Evolutionary conservation across 2,113 vertebrate genomes (phyloP).

Genomic region (Perccottus glenii): DNA sequence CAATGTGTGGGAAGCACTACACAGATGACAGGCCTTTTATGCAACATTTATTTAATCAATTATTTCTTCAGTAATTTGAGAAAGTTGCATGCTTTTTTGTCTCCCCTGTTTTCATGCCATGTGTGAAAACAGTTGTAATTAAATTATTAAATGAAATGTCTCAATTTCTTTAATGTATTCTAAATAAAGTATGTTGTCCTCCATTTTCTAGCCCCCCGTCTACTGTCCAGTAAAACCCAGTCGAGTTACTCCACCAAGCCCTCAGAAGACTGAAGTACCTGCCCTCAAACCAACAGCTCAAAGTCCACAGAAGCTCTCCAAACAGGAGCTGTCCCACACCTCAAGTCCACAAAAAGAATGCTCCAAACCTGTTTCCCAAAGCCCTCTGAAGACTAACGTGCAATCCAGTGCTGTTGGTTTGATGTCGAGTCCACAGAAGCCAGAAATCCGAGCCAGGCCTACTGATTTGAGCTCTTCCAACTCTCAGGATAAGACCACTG

Average conservation of each 20-base stretch:
- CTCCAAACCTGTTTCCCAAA: constrained; percentile 24
- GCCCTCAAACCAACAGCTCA: background rate
- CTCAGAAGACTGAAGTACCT: constrained; percentile 21
- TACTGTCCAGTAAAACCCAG: constrained; percentile 56
- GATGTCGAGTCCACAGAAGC: constrained; percentile 63
- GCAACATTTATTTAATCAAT: no score
- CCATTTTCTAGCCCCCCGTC: constrained; percentile 23
- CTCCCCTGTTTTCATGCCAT: no score
- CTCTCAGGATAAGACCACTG: constrained; percentile 69
- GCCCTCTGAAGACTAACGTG: constrained; percentile 36
- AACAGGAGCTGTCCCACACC: background rate
- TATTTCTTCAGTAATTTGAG: no score
- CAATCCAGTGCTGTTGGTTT: constrained; percentile 16
- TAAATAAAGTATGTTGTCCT: background rate
- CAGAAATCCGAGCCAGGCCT: constrained; percentile 43
- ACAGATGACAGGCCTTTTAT: no score
- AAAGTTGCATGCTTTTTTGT: no score
- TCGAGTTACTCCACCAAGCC: constrained; percentile 39
- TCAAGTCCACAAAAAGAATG: constrained; percentile 38
- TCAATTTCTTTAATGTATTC: no score
- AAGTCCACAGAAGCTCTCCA: constrained; percentile 44
- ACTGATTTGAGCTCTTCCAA: constrained; percentile 41
- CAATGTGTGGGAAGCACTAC: no score
- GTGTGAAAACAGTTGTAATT: no score
- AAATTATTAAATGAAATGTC: no score